These are phyloP conservation scores for Eupithecia inturbata DNA, from an alignment of 2,888 invertebrate genomes.

Conservation along the genomic window DNA sequence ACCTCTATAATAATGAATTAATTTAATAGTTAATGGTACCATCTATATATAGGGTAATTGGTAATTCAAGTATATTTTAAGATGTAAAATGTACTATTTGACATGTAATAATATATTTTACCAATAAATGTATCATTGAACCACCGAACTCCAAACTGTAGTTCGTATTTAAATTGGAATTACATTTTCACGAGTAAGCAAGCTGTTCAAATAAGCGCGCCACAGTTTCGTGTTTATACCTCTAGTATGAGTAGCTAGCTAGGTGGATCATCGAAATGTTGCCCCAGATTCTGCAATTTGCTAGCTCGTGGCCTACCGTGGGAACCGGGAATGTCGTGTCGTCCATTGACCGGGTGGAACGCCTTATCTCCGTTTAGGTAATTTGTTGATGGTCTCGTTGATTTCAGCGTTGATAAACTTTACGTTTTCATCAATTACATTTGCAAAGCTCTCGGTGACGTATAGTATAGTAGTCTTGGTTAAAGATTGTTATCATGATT, in stretches of 20 bases:
- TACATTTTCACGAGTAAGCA: neutral
- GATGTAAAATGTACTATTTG: no score
- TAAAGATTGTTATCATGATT: neutral
- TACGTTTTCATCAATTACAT: neutral
- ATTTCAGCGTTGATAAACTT: conserved; percentile 13
- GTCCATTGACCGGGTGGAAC: conserved; percentile 32
- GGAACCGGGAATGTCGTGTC: conserved; percentile 43
- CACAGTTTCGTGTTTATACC: neutral
- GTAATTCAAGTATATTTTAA: no score
- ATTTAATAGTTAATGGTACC: no score
- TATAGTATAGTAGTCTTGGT: neutral
- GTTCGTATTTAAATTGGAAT: neutral
- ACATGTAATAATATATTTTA: no score
- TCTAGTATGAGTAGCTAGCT: neutral
- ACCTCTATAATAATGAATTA: no score
- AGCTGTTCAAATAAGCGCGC: neutral
- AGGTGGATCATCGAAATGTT: conserved; percentile 30
- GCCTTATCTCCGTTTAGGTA: conserved; percentile 19
- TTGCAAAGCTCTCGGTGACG: neutral
- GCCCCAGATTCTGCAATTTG: conserved; percentile 43
- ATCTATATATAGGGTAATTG: no score
- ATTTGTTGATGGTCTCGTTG: conserved; percentile 19
- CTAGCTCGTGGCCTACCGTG: conserved; percentile 41
- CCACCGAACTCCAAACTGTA: neutral
- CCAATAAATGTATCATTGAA: neutral